Evolutionary conservation across 2,888 invertebrate genomes (phyloP).

Genomic region (Sycophila texana): DNA sequence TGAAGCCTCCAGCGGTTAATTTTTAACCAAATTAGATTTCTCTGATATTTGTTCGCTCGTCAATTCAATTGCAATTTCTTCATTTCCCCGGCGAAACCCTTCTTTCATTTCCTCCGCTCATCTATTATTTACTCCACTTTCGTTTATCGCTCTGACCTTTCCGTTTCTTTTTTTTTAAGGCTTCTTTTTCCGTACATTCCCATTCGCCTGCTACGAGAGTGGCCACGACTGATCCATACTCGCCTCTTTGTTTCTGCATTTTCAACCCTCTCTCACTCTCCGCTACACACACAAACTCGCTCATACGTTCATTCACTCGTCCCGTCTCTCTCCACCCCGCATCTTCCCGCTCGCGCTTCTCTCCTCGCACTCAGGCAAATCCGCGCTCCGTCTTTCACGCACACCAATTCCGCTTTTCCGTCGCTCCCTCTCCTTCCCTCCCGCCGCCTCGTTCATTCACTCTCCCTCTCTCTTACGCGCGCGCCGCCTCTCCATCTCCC

Average conservation of each 20-base stretch:
- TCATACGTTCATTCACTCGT: constrained; percentile 26
- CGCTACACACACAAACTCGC: background rate
- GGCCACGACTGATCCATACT: too few relatives aligned
- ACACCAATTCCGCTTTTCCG: background rate
- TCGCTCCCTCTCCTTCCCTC: background rate
- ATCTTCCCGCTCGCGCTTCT: constrained; percentile 14
- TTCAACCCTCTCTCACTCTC: background rate
- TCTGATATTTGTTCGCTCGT: too few relatives aligned
- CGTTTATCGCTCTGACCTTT: background rate
- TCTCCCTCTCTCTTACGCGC: background rate
- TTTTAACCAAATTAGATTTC: too few relatives aligned
- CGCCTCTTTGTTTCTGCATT: background rate
- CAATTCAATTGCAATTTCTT: too few relatives aligned
- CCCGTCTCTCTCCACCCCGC: background rate
- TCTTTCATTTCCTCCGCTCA: background rate
- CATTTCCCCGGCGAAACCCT: too few relatives aligned
- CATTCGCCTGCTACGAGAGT: too few relatives aligned
- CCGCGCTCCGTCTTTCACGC: too few relatives aligned
- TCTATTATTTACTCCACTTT: background rate
- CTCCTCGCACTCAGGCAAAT: background rate
- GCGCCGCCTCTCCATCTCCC: background rate
- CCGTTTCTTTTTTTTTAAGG: too few relatives aligned
- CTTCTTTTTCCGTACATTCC: background rate
- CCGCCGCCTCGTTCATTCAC: background rate
- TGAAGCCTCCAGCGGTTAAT: too few relatives aligned